These are phyloP conservation scores for Hypomesus transpacificus DNA, from an alignment of 2,113 vertebrate genomes.

Conservation along the genomic window DNA sequence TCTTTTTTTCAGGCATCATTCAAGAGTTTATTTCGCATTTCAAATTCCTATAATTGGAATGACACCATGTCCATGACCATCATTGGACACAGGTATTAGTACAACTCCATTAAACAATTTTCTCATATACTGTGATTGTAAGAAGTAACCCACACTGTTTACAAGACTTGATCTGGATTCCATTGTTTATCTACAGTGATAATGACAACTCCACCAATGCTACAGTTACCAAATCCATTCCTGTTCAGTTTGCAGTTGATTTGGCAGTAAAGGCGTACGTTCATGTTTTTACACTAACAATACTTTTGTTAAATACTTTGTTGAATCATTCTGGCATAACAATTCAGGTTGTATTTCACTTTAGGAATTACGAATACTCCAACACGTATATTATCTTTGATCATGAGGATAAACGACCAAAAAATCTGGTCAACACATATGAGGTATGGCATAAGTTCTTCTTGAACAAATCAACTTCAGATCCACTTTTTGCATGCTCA, in stretches of 20 bases:
- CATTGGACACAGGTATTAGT: conserved; percentile 57
- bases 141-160: no score
- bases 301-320: no score
- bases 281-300: not conserved
- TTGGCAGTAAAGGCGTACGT: conserved; percentile 63
- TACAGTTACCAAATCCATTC: conserved; percentile 40
- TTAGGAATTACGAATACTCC: conserved; percentile 40
- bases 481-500: not conserved
- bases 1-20: conserved; percentile 54
- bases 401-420: conserved; percentile 41
- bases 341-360: not conserved
- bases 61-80: conserved; percentile 52
- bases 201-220: conserved; percentile 48
- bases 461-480: not conserved
- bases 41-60: conserved; percentile 42
- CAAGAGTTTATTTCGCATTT: conserved; percentile 41
- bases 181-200: conserved; percentile 55
- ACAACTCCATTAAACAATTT: not conserved
- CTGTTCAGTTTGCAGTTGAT: conserved; percentile 59
- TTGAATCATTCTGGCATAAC: no score
- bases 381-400: conserved; percentile 61
- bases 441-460: conserved; percentile 29
- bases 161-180: not conserved
- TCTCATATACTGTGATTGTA: no score
- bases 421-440: conserved; percentile 38